phyloP scores from a whole-genome alignment of 2,797 vertebrate species.

The Poecilia wingei region DNA sequence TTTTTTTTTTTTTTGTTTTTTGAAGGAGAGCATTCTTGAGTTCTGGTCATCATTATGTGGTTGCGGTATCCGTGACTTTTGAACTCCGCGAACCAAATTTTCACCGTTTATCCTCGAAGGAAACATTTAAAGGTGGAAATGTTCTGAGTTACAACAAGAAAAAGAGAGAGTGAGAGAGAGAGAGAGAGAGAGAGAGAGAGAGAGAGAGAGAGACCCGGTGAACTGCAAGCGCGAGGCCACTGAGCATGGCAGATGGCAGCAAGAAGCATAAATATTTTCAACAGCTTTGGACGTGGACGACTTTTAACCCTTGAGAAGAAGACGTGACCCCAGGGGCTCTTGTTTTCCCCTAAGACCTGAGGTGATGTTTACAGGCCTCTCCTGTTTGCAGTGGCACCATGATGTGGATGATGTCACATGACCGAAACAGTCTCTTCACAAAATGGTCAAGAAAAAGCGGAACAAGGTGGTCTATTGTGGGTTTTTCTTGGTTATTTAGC shows the following conservation, averaged over 20 bases:
- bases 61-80: background rate
- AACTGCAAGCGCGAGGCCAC: background rate
- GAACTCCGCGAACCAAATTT: background rate
- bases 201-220: background rate
- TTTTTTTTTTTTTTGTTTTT: background rate
- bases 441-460: background rate
- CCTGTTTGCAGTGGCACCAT: background rate
- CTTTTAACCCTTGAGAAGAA: background rate
- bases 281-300: background rate
- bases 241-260: conserved; percentile 5
- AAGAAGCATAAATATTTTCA: conserved; percentile 1
- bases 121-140: background rate
- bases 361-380: background rate
- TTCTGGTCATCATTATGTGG: background rate
- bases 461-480: background rate
- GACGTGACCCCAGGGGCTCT: background rate
- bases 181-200: too few species aligned
- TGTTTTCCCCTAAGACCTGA: background rate
- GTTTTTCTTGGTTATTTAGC: too few species aligned
- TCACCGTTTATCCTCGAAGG: background rate
- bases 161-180: too few species aligned
- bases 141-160: background rate
- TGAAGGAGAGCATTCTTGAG: background rate
- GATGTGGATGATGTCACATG: background rate
- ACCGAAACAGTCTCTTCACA: background rate